A percentile compares a stretch with the other conserved stretches of the same genome.
Conservation (phyloP, 2,113 vertebrate genomes). For the Willisornis vidua region DNA sequence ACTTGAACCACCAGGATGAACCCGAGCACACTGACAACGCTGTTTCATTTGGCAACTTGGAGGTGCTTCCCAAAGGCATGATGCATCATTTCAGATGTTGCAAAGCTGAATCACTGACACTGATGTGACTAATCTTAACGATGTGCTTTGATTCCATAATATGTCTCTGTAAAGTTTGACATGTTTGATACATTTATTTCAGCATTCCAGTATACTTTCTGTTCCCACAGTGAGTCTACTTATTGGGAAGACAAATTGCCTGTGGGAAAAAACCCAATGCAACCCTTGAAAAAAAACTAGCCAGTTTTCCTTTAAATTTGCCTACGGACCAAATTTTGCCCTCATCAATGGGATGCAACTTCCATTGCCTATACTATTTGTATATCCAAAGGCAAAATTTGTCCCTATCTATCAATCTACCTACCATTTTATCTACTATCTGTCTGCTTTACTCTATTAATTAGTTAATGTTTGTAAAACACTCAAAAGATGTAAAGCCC, state of each 20-base stretch:
- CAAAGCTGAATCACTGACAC: conserved; percentile 29
- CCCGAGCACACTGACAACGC: not conserved
- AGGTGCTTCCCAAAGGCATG: not conserved
- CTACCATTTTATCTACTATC: conserved; percentile 69
- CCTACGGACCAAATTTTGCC: conserved; percentile 12
- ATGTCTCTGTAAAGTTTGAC: not conserved
- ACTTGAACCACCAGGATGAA: not conserved
- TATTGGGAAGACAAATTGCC: not conserved
- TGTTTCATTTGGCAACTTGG: not conserved
- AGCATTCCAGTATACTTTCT: not conserved
- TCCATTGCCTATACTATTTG: conserved; percentile 28
- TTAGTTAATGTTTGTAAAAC: conserved; percentile 75
- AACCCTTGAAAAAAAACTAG: not conserved
- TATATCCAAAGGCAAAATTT: conserved; percentile 66
- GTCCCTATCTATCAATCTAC: conserved; percentile 65
- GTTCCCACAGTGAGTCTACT: not conserved
- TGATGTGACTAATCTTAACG: conserved; percentile 5
- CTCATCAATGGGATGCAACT: conserved; percentile 10
- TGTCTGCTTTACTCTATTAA: conserved; percentile 71
- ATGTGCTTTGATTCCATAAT: conserved; percentile 14
- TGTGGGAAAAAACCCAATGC: not conserved
- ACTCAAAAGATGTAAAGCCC: conserved; percentile 70
- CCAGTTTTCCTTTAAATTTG: conserved; percentile 10
- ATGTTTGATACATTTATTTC: not conserved
- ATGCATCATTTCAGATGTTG: not conserved